Conservation (phyloP, 2,113 vertebrate genomes). For the Mus musculus region GRCm39 chr7:72247001-72247500, state of each 20-base stretch:
- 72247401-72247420: neutral
- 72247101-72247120: neutral
- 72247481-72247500: neutral
- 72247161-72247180: neutral
- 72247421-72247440: neutral
- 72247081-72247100: neutral
- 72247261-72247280: neutral
- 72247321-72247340: neutral
- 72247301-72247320: neutral
- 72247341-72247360: neutral
- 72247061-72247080: neutral
- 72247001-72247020: neutral
- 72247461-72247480: neutral
- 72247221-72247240: neutral
- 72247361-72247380: neutral
- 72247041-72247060: neutral
- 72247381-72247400: neutral
- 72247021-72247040: neutral
- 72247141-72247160: neutral
- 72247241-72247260: neutral
- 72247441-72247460: neutral
- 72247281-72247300: neutral
- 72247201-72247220: neutral
- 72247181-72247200: neutral
- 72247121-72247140: neutral